phyloP scores from a whole-genome alignment of 2,113 vertebrate genomes.

The Psilopogon haemacephalus region DNA sequence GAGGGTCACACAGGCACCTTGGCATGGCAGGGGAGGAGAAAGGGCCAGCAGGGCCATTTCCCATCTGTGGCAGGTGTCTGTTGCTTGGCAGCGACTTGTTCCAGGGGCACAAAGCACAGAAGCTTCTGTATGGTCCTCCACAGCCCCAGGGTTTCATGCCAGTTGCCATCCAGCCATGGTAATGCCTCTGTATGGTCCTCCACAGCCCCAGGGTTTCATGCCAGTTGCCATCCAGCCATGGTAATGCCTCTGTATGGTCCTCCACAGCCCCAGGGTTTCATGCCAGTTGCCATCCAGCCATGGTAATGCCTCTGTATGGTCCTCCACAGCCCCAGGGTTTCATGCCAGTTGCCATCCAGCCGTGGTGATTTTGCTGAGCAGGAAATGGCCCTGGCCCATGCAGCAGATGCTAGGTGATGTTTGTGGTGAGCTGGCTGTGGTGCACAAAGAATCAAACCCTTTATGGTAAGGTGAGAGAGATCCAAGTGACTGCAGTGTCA shows the following conservation, averaged over 20 bases:
- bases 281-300: neutral
- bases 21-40: fast-evolving
- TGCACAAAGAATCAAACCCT: constrained; percentile 26
- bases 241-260: too few relatives aligned
- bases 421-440: neutral
- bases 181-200: too few relatives aligned
- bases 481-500: constrained; percentile 55
- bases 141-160: neutral
- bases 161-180: too few relatives aligned
- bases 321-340: too few relatives aligned
- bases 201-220: too few relatives aligned
- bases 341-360: too few relatives aligned
- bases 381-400: neutral
- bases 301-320: too few relatives aligned
- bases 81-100: neutral
- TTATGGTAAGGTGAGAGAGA: constrained; percentile 65
- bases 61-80: neutral
- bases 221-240: too few relatives aligned
- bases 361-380: neutral
- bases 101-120: neutral
- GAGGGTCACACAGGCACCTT: fast-evolving
- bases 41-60: neutral
- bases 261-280: too few relatives aligned
- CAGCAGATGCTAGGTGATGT: constrained; percentile 33
- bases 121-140: neutral